Conservation (phyloP, 2,113 vertebrate species). For the Otus sunia region DNA sequence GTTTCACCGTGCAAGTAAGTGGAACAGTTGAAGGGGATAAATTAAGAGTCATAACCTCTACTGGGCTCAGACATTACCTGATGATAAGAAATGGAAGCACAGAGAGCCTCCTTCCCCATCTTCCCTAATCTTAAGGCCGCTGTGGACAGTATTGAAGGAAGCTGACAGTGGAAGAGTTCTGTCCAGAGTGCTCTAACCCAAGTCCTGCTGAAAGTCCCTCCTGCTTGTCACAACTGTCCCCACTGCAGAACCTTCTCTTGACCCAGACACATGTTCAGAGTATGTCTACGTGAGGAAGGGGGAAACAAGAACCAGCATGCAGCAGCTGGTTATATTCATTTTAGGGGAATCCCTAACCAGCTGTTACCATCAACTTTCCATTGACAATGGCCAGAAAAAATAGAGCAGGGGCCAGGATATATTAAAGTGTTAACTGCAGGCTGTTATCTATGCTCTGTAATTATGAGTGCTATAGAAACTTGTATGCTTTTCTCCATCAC, state of each 20-base stretch:
- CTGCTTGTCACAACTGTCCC: not conserved
- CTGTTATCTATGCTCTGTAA: conserved; percentile 15
- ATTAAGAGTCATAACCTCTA: not conserved
- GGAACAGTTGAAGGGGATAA: not conserved
- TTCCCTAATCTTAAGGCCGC: not conserved
- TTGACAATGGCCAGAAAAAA: conserved; percentile 5
- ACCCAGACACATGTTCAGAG: not conserved
- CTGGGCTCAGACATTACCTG: not conserved
- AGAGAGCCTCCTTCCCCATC: not conserved
- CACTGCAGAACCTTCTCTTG: not conserved
- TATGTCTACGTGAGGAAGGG: not conserved
- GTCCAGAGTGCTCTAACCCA: not conserved
- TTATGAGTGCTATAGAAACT: conserved; percentile 34
- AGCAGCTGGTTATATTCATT: conserved; percentile 4
- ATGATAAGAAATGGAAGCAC: not conserved
- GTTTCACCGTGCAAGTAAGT: not conserved
- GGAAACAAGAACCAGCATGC: not conserved
- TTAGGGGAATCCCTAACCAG: not conserved
- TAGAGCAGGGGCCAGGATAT: not conserved
- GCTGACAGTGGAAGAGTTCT: not conserved
- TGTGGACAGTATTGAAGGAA: not conserved
- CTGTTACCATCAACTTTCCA: conserved; percentile 15
- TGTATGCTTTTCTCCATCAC: not conserved
- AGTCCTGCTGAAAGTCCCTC: not conserved
- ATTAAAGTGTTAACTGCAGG: conserved; percentile 21